Evolutionary conservation across 2,113 vertebrate species (phyloP).

Genomic region (Zapus hudsonius): DNA sequence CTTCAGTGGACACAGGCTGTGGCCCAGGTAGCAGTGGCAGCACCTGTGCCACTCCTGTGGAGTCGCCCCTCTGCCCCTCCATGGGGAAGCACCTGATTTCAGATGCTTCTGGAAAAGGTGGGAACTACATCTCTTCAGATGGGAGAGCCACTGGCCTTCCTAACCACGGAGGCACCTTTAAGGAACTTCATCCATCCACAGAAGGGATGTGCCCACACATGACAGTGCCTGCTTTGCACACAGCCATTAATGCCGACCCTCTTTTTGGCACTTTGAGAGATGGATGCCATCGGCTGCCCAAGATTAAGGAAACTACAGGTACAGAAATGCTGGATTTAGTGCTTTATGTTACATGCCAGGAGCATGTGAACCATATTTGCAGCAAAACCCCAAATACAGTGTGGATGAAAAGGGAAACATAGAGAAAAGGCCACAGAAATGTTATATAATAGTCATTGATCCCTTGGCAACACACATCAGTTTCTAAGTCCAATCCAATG

Average conservation of each 20-base stretch:
- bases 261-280: slow-evolving; percentile 91
- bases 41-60: slow-evolving; percentile 92
- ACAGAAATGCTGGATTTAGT: slow-evolving; percentile 84
- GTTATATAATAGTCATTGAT: not conserved
- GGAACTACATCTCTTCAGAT: slow-evolving; percentile 88
- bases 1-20: slow-evolving; percentile 96
- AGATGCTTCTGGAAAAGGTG: slow-evolving; percentile 89
- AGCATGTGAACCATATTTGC: not conserved
- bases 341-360: not conserved
- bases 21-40: slow-evolving; percentile 96
- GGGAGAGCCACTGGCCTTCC: slow-evolving; percentile 89
- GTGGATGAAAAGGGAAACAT: not conserved
- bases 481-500: slow-evolving; percentile 37
- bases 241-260: slow-evolving; percentile 91
- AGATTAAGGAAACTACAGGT: slow-evolving; percentile 99
- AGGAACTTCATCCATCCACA: slow-evolving; percentile 90
- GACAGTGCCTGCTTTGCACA: slow-evolving; percentile 92
- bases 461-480: not conserved
- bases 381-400: slow-evolving; percentile 5
- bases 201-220: slow-evolving; percentile 92
- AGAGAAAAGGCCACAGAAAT: not conserved
- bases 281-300: slow-evolving; percentile 93
- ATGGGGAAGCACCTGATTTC: slow-evolving; percentile 91
- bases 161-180: slow-evolving; percentile 88
- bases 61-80: slow-evolving; percentile 93